Conservation (phyloP, 2,888 invertebrate species). For the Diaperis boleti region DNA sequence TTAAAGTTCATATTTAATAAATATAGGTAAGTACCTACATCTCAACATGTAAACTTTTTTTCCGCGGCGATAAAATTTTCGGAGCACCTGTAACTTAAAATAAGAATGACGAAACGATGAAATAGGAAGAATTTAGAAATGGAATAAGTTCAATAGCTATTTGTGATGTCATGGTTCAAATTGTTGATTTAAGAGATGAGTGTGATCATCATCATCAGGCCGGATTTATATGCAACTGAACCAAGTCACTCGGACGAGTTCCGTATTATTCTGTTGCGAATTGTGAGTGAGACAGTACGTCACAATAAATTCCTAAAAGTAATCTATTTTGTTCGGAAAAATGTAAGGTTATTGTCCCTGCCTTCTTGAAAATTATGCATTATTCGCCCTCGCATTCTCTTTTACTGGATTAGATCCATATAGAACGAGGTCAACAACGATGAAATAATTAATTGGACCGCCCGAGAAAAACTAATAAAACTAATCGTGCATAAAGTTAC, state of each 20-base stretch:
- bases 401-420: slow-evolving; percentile 32
- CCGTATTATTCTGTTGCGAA: slow-evolving; percentile 14
- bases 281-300: slow-evolving; percentile 16
- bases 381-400: slow-evolving; percentile 26
- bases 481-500: slow-evolving; percentile 33
- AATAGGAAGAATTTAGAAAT: slow-evolving; percentile 12
- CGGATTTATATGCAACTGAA: background rate
- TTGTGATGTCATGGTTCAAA: slow-evolving; percentile 19
- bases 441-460: slow-evolving; percentile 29
- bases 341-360: background rate
- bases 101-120: slow-evolving; percentile 12
- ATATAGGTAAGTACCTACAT: too few relatives aligned
- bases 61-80: background rate
- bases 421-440: slow-evolving; percentile 42
- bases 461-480: slow-evolving; percentile 34
- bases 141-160: slow-evolving; percentile 13
- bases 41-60: too few relatives aligned
- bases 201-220: slow-evolving; percentile 2
- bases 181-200: slow-evolving; percentile 15
- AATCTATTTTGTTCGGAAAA: background rate
- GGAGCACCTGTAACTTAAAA: slow-evolving; percentile 10
- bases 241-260: slow-evolving; percentile 2
- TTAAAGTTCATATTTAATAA: too few relatives aligned
- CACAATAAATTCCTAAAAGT: slow-evolving; percentile 10
- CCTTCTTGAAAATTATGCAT: slow-evolving; percentile 5